phyloP scores from a whole-genome alignment of 1,140 invertebrate species.

The Heliconius melpomene region DNA sequence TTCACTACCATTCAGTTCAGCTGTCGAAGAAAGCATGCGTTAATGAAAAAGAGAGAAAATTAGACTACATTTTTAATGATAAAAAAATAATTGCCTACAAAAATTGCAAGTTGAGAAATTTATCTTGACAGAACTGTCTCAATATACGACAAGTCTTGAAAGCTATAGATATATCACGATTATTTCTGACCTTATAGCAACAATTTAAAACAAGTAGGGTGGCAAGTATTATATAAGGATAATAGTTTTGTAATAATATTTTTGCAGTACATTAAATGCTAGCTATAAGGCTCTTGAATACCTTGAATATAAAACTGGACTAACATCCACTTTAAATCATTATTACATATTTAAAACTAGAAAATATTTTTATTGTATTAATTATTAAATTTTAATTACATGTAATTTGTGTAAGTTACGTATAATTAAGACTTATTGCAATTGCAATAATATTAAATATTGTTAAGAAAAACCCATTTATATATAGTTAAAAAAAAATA shows the following conservation, averaged over 20 bases:
- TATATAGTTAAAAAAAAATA: too few species aligned
- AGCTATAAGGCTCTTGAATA: constrained; percentile 11
- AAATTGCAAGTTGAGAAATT: background rate
- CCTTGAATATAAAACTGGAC: constrained; percentile 28
- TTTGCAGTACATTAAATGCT: background rate
- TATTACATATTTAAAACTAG: background rate
- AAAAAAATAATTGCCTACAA: too few species aligned
- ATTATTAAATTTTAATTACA: constrained; percentile 14
- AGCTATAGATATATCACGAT: background rate
- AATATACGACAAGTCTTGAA: background rate
- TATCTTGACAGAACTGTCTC: background rate
- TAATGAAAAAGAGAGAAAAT: too few species aligned
- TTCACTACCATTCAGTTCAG: too few species aligned
- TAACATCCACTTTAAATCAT: background rate
- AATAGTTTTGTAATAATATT: background rate
- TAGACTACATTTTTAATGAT: too few species aligned
- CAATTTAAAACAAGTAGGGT: background rate
- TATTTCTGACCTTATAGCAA: background rate
- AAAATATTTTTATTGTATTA: constrained; percentile 16
- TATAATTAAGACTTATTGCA: too few species aligned
- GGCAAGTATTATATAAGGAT: background rate
- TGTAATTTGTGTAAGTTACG: too few species aligned
- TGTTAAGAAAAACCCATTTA: too few species aligned
- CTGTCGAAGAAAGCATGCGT: too few species aligned
- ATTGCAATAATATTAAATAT: too few species aligned